Evolutionary conservation across 2,113 vertebrate genomes (phyloP), one percentile per base, ranked within the genome.

Genomic region (Oxyruncus cristatus): DNA sequence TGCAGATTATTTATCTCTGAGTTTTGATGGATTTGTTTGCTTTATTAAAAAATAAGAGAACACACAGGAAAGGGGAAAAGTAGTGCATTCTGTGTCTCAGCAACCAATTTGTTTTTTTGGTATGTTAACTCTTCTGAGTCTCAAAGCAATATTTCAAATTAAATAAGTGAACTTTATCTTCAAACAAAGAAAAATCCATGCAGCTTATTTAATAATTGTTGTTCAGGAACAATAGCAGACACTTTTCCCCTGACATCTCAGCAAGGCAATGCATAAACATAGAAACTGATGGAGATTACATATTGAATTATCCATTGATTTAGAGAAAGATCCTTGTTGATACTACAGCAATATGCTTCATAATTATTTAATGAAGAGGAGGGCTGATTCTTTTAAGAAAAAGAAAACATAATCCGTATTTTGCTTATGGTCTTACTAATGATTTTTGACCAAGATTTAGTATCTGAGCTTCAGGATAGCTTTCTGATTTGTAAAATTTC

Each of bases 31-130:
- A 24, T 84, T 92, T 94, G 42, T 83, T 93, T 80, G 30, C 76
- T 91, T 95, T 96, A 72, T 86, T 88, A 93, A 91, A 32, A 92
- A 93, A 49, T 15, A 80, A 35, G 26, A 63, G 24, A 55, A 72
- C 8, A 74, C 52, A 52, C 7, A 78, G 8, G 19, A 89, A 95
- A 89, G 47, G 88, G 41, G 24, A 72, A 67, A 74, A 68, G 27
- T 5, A 47, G 33, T 53, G 5, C 16, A 28, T 80, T 80, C 65
- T n/a, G 14, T 88, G 47, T 50, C 37, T 63, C 47, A 75, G 56
- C 37, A 85, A 68, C 8, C 11, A 14, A 0, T 24, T 68, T 55
- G 88, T 67, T 22, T 41, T 72, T 18, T 53, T 27, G 12, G 18
- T 44, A 41, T 12, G 21, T 8, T 53, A 53, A 12, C 22, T 78